Evolutionary conservation across 2,113 vertebrate genomes (phyloP).

Genomic region (Psilopsiagon aymara): DNA sequence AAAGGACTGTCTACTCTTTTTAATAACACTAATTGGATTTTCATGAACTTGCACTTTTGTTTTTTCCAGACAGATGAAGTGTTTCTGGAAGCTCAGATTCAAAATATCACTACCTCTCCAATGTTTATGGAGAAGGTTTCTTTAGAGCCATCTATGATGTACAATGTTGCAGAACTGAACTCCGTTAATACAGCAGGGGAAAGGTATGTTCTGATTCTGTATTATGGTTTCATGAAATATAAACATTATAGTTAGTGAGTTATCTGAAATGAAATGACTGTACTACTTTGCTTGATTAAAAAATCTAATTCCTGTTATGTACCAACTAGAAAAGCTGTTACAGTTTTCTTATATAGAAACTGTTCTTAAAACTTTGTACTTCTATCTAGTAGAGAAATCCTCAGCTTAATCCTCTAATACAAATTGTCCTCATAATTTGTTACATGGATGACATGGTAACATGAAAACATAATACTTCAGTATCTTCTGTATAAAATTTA

Average conservation of each 20-base stretch:
- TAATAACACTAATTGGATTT: background rate
- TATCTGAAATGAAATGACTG: background rate
- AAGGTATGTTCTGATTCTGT: conserved; percentile 76
- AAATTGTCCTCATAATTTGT: background rate
- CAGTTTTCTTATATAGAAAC: background rate
- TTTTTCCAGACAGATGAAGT: conserved; percentile 94
- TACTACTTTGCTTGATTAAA: background rate
- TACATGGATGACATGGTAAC: background rate
- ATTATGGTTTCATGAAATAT: background rate
- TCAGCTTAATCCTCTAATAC: background rate
- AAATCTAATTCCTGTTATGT: background rate
- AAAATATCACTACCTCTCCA: conserved; percentile 97
- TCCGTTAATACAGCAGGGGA: conserved; percentile 74
- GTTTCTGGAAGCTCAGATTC: conserved; percentile 98
- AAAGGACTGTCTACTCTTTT: conserved; percentile 35
- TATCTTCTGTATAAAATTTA: background rate
- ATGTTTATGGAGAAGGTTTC: conserved; percentile 99
- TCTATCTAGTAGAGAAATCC: background rate
- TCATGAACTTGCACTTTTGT: conserved; percentile 3
- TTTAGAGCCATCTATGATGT: conserved; percentile 96
- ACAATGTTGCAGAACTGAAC: conserved; percentile 95
- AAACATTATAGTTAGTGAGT: background rate
- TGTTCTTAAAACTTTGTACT: background rate
- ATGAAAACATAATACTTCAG: background rate
- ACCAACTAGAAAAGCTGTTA: background rate